Evolutionary conservation across 2,888 invertebrate species (phyloP).

Genomic region (Lordiphosa andalusiaca): DNA sequence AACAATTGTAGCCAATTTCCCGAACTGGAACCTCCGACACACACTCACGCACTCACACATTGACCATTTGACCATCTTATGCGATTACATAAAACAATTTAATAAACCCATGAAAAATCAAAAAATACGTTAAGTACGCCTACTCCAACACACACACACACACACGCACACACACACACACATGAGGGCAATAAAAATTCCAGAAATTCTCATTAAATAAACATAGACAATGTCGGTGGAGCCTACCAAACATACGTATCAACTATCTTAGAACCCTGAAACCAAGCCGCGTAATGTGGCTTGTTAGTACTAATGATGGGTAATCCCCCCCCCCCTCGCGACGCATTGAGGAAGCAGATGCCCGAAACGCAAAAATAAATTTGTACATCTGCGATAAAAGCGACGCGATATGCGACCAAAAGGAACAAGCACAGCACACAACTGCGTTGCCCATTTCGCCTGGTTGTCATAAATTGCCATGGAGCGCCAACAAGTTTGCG

Average conservation of each 20-base stretch:
- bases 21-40: constrained; percentile 38
- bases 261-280: constrained; percentile 45
- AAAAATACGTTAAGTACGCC: constrained; percentile 63
- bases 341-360: constrained; percentile 4
- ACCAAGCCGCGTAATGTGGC: constrained; percentile 58
- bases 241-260: constrained; percentile 44
- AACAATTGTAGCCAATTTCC: constrained; percentile 56
- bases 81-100: constrained; percentile 60
- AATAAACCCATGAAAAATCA: constrained; percentile 74
- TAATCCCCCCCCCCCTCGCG: constrained; percentile 15
- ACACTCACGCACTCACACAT: constrained; percentile 15
- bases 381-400: constrained; percentile 63
- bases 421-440: constrained; percentile 20
- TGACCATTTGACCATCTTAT: constrained; percentile 52
- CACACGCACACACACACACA: constrained; percentile 31
- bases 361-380: constrained; percentile 55
- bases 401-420: constrained; percentile 55
- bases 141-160: constrained; percentile 13
- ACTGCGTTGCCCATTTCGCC: constrained; percentile 48
- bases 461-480: constrained; percentile 71
- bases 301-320: constrained; percentile 75
- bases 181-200: constrained; percentile 60
- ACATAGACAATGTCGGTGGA: constrained; percentile 36
- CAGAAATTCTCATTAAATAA: constrained; percentile 56
- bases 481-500: constrained; percentile 43